phyloP scores from a whole-genome alignment of 2,113 vertebrate genomes.

The Eira barbara region DNA sequence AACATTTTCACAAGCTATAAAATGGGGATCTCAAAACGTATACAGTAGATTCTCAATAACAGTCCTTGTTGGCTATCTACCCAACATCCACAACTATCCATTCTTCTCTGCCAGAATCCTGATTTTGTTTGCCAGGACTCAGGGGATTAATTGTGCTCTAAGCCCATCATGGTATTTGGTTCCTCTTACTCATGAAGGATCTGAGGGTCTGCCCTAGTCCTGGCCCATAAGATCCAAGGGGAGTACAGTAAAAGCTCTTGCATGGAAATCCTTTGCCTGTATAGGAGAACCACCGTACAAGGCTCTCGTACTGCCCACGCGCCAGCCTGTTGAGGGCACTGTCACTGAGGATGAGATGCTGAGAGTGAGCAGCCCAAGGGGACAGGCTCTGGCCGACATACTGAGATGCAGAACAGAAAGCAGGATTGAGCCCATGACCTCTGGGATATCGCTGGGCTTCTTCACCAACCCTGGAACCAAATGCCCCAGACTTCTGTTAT shows the following conservation, averaged over 20 bases:
- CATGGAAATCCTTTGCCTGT: not conserved
- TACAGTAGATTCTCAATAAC: not conserved
- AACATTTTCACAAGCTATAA: not conserved
- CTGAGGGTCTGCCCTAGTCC: not conserved
- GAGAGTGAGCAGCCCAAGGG: not conserved
- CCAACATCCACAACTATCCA: not conserved
- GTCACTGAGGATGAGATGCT: not conserved
- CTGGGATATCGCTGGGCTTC: not conserved
- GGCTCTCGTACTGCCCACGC: not conserved
- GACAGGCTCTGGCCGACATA: not conserved
- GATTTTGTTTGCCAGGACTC: not conserved
- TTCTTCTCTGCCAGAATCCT: not conserved
- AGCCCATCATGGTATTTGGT: not conserved
- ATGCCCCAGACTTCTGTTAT: not conserved
- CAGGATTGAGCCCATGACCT: not conserved
- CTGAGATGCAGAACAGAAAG: not conserved
- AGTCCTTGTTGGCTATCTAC: not conserved
- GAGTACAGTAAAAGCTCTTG: rapidly evolving
- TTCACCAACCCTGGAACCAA: not conserved
- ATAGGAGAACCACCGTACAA: not conserved
- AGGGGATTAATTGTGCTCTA: not conserved
- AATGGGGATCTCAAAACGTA: not conserved
- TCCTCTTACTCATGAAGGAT: not conserved
- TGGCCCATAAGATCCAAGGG: not conserved
- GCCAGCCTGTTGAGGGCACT: not conserved